Evolutionary conservation across 2,113 vertebrate genomes (phyloP).

Genomic region (Phoenicopterus ruber): DNA sequence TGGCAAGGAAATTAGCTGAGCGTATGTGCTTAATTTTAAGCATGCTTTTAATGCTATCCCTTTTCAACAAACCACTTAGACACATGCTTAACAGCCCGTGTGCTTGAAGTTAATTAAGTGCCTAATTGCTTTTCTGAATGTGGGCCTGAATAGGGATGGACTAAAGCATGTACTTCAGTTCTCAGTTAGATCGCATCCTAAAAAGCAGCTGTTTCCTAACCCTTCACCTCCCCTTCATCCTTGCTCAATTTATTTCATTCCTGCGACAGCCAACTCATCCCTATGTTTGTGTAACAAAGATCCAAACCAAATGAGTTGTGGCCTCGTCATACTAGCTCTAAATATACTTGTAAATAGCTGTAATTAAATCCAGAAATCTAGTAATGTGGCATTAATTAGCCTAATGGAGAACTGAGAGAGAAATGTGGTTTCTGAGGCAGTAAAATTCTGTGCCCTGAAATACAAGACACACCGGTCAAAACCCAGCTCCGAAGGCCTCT

Average conservation of each 20-base stretch:
- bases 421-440: slow-evolving; percentile 31
- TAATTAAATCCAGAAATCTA: slow-evolving; percentile 29
- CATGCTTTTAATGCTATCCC: slow-evolving; percentile 44
- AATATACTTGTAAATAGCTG: background rate
- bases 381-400: slow-evolving; percentile 2
- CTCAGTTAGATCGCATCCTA: background rate
- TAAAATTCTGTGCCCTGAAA: background rate
- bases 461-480: background rate
- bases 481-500: background rate
- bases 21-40: slow-evolving; percentile 56
- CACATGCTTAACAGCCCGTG: slow-evolving; percentile 56
- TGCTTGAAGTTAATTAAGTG: slow-evolving; percentile 65
- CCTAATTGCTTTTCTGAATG: slow-evolving; percentile 65
- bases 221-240: background rate
- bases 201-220: slow-evolving; percentile 1
- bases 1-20: slow-evolving; percentile 47
- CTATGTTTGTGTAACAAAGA: background rate
- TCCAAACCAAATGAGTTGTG: background rate
- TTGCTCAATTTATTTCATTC: background rate
- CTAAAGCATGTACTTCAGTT: background rate
- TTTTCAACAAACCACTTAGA: slow-evolving; percentile 64
- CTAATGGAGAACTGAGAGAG: background rate
- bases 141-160: slow-evolving; percentile 43
- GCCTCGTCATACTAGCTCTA: background rate
- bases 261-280: background rate